Conservation (phyloP, 2,797 vertebrate species). For the Xerus rutilus region DNA sequence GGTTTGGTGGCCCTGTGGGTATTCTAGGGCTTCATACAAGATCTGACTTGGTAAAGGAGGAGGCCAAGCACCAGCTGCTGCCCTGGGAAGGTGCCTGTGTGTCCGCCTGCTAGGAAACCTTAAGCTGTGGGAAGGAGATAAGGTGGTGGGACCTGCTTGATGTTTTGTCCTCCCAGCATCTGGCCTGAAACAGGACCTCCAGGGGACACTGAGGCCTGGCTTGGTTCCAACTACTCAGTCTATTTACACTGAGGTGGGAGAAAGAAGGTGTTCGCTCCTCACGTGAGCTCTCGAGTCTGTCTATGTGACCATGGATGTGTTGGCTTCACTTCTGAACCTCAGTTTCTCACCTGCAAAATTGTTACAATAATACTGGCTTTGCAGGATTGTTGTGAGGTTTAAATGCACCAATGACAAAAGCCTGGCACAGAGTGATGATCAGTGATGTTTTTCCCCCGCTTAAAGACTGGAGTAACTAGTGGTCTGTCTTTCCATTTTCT, state of each 20-base stretch:
- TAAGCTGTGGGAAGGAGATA: conserved; percentile 82
- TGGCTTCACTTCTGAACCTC: conserved; percentile 38
- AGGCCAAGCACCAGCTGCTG: conserved; percentile 47
- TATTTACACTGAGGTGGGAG: not conserved
- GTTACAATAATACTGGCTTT: conserved; percentile 44
- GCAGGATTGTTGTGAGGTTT: conserved; percentile 20
- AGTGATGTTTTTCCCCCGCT: not conserved
- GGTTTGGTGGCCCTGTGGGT: conserved; percentile 64
- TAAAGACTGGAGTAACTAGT: not conserved
- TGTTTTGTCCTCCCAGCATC: conserved; percentile 75
- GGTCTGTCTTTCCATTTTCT: conserved; percentile 50
- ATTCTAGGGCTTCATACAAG: conserved; percentile 71
- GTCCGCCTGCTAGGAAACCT: conserved; percentile 70
- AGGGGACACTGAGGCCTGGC: conserved; percentile 30
- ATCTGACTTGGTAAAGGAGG: conserved; percentile 69
- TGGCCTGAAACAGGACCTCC: conserved; percentile 69
- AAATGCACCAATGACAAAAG: conserved; percentile 47
- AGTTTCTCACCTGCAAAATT: conserved; percentile 59
- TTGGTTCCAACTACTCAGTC: not conserved
- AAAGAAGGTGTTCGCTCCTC: conserved; percentile 33
- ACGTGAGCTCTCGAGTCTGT: not conserved
- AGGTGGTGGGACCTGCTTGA: conserved; percentile 25
- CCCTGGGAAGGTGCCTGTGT: conserved; percentile 74
- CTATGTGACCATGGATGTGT: conserved; percentile 24
- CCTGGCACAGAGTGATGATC: not conserved